Evolutionary conservation across 2,888 invertebrate species (phyloP).

Genomic region (Xanthia togata): DNA sequence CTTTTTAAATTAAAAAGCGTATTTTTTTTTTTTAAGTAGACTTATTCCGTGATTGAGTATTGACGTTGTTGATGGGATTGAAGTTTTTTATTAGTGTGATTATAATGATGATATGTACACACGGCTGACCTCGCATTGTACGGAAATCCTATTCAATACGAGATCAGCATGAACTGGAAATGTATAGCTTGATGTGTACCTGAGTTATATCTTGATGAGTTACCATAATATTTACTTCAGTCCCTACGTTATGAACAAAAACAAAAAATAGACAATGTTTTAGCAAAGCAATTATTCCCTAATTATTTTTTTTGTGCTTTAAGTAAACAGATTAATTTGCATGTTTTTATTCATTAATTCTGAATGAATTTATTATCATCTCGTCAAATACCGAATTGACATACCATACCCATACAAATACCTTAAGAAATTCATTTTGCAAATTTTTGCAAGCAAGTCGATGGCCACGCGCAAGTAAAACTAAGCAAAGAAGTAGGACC

Average conservation of each 20-base stretch:
- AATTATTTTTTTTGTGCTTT: not conserved
- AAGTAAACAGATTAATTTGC: not conserved
- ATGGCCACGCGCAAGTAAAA: too few relatives aligned
- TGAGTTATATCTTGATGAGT: too few relatives aligned
- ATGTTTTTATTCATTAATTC: not conserved
- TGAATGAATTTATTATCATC: not conserved
- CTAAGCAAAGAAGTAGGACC: not conserved
- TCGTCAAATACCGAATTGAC: not conserved
- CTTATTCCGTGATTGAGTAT: constrained; percentile 13
- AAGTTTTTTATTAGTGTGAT: not conserved
- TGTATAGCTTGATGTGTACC: too few relatives aligned
- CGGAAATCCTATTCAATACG: too few relatives aligned
- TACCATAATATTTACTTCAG: too few relatives aligned
- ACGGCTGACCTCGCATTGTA: too few relatives aligned
- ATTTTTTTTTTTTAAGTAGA: constrained; percentile 11
- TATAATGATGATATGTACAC: not conserved
- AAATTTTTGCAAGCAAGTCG: not conserved
- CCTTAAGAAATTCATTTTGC: not conserved
- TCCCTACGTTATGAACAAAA: not conserved
- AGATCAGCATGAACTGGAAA: too few relatives aligned
- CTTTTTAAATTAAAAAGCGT: constrained; percentile 52
- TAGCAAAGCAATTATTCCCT: not conserved
- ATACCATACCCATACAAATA: too few relatives aligned
- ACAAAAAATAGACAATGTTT: not conserved
- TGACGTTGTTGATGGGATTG: not conserved